Conservation (phyloP, 2,113 vertebrate genomes). For the Benitochromis conjunctus region DNA sequence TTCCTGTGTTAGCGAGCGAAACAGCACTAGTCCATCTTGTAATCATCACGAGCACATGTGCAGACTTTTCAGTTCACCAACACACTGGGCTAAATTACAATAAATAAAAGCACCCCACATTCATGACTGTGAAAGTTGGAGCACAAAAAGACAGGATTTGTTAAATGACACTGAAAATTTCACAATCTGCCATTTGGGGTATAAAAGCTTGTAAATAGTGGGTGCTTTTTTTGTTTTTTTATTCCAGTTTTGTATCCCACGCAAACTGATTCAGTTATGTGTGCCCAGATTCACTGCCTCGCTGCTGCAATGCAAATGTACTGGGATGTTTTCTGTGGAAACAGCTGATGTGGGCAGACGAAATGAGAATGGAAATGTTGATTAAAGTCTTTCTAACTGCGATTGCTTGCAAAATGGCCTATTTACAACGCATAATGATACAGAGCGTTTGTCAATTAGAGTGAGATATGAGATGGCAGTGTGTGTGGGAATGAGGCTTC, state of each 20-base stretch:
- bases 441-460: background rate
- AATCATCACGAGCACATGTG: background rate
- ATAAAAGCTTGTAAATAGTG: conserved; percentile 12
- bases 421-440: background rate
- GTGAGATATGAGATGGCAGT: conserved; percentile 1
- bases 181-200: conserved; percentile 37
- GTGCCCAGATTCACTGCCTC: background rate
- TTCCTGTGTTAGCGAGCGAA: background rate
- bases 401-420: background rate
- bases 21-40: background rate
- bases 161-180: conserved; percentile 8
- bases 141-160: background rate
- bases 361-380: conserved; percentile 24
- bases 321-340: conserved; percentile 10
- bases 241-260: background rate
- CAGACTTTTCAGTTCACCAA: background rate
- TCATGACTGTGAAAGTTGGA: background rate
- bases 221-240: conserved; percentile 1
- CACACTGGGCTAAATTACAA: conserved; percentile 30
- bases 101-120: conserved; percentile 33
- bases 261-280: background rate
- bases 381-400: background rate
- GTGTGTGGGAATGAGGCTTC: conserved; percentile 5
- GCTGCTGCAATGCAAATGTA: background rate
- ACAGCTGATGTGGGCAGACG: conserved; percentile 1